Conservation (phyloP, 2,797 vertebrate species). For the Cyprinodon diabolis region DNA sequence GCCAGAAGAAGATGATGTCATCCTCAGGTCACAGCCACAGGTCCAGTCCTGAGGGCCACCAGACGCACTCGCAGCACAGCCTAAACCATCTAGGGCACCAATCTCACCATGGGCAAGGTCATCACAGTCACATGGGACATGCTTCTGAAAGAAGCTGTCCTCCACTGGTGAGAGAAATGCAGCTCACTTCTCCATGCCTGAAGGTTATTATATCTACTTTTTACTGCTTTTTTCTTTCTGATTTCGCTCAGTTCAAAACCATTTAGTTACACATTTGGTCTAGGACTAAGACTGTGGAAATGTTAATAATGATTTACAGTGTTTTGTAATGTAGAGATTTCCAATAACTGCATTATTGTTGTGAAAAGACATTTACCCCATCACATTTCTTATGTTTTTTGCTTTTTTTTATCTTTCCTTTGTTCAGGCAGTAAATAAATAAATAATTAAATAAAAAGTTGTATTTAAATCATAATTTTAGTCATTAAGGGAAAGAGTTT, state of each 20-base stretch:
- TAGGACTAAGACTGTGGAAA: too few relatives aligned
- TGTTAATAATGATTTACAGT: too few relatives aligned
- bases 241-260: not conserved
- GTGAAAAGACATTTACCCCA: too few relatives aligned
- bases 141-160: conserved; percentile 78
- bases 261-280: not conserved
- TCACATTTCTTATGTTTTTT: too few relatives aligned
- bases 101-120: conserved; percentile 70
- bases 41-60: conserved; percentile 72
- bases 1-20: conserved; percentile 84
- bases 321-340: too few relatives aligned
- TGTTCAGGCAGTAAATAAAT: too few relatives aligned
- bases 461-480: not conserved
- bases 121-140: conserved; percentile 80
- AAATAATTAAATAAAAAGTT: not conserved
- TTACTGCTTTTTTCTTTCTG: not conserved
- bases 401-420: too few relatives aligned
- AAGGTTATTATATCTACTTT: not conserved
- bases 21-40: conserved; percentile 77
- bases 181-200: not conserved
- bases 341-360: too few relatives aligned
- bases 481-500: not conserved
- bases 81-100: conserved; percentile 80
- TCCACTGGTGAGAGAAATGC: conserved; percentile 77
- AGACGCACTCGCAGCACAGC: conserved; percentile 71